phyloP scores from a whole-genome alignment of 2,113 vertebrate genomes.

The Ammodytes dubius region DNA sequence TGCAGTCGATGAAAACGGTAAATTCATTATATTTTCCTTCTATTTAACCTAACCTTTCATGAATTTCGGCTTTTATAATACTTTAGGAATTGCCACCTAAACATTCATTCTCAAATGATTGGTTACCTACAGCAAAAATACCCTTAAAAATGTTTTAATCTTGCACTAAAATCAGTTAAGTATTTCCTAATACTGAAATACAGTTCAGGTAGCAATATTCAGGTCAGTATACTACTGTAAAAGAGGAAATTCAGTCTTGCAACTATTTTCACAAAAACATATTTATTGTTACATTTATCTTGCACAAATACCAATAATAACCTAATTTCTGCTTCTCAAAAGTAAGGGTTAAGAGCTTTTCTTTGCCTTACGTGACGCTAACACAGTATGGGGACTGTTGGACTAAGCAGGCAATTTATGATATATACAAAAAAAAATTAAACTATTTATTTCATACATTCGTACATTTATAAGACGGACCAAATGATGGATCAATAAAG shows the following conservation, averaged over 20 bases:
- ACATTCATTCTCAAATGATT: neutral
- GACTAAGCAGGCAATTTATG: too few relatives aligned
- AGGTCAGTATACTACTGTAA: neutral
- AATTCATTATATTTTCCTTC: conserved; percentile 33
- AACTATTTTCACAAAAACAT: neutral
- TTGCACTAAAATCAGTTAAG: too few relatives aligned
- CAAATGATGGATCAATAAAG: neutral
- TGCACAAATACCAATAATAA: too few relatives aligned
- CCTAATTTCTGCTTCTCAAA: too few relatives aligned
- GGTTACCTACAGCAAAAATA: neutral
- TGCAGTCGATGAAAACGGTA: conserved; percentile 98
- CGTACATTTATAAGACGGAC: neutral
- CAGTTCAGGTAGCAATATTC: too few relatives aligned
- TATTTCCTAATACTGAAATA: too few relatives aligned
- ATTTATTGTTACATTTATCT: too few relatives aligned
- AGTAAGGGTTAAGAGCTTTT: neutral
- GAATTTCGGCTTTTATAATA: neutral
- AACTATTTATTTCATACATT: neutral
- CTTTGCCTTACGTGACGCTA: too few relatives aligned
- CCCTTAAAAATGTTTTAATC: neutral
- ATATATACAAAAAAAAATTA: neutral
- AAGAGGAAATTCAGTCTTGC: neutral
- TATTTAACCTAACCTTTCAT: neutral
- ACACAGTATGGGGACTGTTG: neutral
- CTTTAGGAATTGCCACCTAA: neutral